A percentile compares a stretch with the other conserved stretches of the same genome.
phyloP scores from a whole-genome alignment of 2,888 invertebrate species.

The Cephus runcator region DNA sequence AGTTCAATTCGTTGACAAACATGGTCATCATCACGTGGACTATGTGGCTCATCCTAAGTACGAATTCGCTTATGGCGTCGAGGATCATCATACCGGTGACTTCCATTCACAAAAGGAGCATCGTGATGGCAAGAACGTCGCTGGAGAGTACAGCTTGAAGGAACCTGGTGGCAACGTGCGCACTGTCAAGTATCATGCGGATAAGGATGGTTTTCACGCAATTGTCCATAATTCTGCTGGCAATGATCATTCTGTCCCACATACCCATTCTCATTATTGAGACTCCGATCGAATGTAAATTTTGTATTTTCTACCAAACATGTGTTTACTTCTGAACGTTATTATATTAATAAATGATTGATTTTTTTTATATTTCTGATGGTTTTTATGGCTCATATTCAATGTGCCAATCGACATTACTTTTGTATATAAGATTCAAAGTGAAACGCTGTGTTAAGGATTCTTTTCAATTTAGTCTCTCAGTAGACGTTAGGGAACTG shows the following conservation, averaged over 20 bases:
- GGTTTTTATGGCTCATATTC: background rate
- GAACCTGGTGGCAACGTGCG: conserved; percentile 21
- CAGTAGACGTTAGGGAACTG: background rate
- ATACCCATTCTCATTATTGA: conserved; percentile 1
- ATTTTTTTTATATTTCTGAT: background rate
- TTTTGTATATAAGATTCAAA: background rate
- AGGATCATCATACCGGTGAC: conserved; percentile 20
- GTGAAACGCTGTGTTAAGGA: background rate
- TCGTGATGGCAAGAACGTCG: conserved; percentile 18
- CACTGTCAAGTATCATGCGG: conserved; percentile 20
- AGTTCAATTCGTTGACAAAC: conserved; percentile 13
- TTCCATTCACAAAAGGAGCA: conserved; percentile 19
- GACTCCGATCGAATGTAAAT: background rate
- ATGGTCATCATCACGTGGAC: conserved; percentile 16
- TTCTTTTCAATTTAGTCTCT: background rate
- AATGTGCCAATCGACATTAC: background rate
- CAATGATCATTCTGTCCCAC: conserved; percentile 17
- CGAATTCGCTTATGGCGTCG: conserved; percentile 14
- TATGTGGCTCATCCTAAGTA: conserved; percentile 20
- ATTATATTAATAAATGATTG: background rate
- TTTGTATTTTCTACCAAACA: too few relatives aligned
- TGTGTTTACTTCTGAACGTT: background rate
- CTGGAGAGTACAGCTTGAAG: conserved; percentile 15
- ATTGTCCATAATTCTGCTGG: conserved; percentile 19
- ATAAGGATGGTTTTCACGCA: conserved; percentile 14